Evolutionary conservation across 2,113 vertebrate species (phyloP), one percentile per base, ranked within the genome.

Genomic region (Dipodomys stephensi): DNA sequence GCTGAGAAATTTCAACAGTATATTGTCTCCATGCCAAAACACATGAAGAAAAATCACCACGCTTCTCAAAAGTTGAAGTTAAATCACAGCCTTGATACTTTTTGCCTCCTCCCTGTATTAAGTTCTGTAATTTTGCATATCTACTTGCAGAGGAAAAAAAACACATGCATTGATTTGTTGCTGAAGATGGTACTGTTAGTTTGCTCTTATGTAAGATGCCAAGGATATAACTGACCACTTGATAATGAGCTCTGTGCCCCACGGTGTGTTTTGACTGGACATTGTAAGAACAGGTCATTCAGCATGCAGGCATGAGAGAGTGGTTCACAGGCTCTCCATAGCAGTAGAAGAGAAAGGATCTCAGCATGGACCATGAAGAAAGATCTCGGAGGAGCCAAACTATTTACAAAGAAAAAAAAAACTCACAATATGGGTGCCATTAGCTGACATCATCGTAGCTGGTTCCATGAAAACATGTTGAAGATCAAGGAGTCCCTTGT

Each of bases 381-480:
- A n/a, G 18, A 28, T 73, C 9, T 79, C 57, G 25, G 76, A 88
- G 64, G 22, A 64, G 8, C 60, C 20, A 16, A 18, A 64, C 23
- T 23, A 23, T 87, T 78, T 74, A 79, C 71, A 74, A 64, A 18
- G 53, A 18, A 13, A 18, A 57, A 57, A 16, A 57, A 57, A 57
- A 3, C 35, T 49, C 4, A 12, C 67, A 92, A 7, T 8, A 2
- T 53, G 92, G 20, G 23, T 69, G 5, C 82, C 72, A 13, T 90
- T 69, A 74, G 62, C 82, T 71, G 49, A 88, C 25, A 28, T 80
- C 77, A 76, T 87, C 49, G 28, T 7, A 32, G 72, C 67, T 49
- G 12, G 19, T 46, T 84, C 64, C 39, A 62, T 67, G 68, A 57
- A 71, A 94, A 67, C n/a, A 76, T 90, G 39, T 95, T 64, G 30